Conservation (phyloP, 2,113 vertebrate species). For the Ictidomys tridecemlineatus region DNA sequence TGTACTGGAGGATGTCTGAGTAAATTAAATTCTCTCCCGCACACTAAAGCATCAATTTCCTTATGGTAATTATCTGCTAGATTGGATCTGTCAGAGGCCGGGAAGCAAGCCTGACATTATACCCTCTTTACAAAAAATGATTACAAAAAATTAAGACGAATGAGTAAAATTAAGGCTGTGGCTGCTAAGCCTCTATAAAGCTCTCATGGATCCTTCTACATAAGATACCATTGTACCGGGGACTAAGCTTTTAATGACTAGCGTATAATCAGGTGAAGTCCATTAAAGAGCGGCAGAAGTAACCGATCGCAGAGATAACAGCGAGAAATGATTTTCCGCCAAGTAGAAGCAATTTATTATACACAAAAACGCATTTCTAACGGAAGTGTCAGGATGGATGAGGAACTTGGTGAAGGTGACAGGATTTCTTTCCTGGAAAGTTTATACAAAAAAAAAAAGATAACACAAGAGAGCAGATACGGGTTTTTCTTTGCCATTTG, state of each 20-base stretch:
- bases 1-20: slow-evolving; percentile 98
- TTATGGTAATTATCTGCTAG: slow-evolving; percentile 99
- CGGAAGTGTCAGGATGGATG: slow-evolving; percentile 83
- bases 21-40: slow-evolving; percentile 99
- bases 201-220: slow-evolving; percentile 94
- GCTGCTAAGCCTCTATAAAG: slow-evolving; percentile 94
- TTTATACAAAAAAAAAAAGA: slow-evolving; percentile 59
- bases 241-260: slow-evolving; percentile 95
- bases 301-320: slow-evolving; percentile 89
- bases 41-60: slow-evolving; percentile 99
- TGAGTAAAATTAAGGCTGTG: slow-evolving; percentile 97
- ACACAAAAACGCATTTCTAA: slow-evolving; percentile 86
- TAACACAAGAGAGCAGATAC: neutral
- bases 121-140: slow-evolving; percentile 98
- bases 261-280: slow-evolving; percentile 94
- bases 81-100: slow-evolving; percentile 99
- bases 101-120: slow-evolving; percentile 99
- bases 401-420: slow-evolving; percentile 84
- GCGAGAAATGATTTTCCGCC: slow-evolving; percentile 89
- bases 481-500: slow-evolving; percentile 25
- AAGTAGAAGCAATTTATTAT: slow-evolving; percentile 91
- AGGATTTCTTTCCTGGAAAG: slow-evolving; percentile 83
- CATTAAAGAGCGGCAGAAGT: slow-evolving; percentile 90
- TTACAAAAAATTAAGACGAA: slow-evolving; percentile 99
- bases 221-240: slow-evolving; percentile 94